A percentile compares a stretch with the other conserved stretches of the same genome.
Conservation (phyloP, 2,797 vertebrate species). For the Arrhamphus sclerolepis region DNA sequence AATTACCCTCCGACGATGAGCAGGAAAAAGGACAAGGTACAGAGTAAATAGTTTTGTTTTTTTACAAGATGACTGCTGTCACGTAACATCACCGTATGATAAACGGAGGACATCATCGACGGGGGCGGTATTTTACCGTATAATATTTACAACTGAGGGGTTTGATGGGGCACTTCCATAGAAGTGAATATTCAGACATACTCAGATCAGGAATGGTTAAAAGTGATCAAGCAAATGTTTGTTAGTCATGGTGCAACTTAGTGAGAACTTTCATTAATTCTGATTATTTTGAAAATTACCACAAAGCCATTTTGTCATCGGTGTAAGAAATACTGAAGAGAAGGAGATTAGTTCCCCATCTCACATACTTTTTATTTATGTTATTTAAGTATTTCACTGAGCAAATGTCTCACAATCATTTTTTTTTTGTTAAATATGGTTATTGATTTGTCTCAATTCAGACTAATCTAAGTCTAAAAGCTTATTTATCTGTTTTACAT, state of each 20-base stretch:
- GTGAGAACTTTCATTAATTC: background rate
- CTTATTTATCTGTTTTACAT: slow-evolving; percentile 29
- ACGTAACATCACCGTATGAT: background rate
- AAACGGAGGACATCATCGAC: background rate
- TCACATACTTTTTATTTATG: no score
- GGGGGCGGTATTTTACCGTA: background rate
- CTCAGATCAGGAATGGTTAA: no score
- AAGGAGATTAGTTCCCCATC: no score
- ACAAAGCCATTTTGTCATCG: background rate
- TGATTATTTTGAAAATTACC: background rate
- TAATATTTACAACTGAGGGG: no score
- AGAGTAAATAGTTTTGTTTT: background rate
- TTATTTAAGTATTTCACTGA: no score
- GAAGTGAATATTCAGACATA: no score
- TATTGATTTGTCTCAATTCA: background rate
- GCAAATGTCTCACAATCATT: no score
- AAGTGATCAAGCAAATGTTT: no score
- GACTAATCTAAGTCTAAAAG: slow-evolving; percentile 2
- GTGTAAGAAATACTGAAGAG: background rate
- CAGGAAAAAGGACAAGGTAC: slow-evolving; percentile 71
- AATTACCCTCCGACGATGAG: slow-evolving; percentile 57
- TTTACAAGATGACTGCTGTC: background rate
- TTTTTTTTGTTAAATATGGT: background rate
- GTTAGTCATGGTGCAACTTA: background rate
- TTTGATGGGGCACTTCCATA: no score